A percentile compares a stretch with the other conserved stretches of the same genome.
phyloP scores from a whole-genome alignment of 2,797 vertebrate species.

The Cygnus olor region DNA sequence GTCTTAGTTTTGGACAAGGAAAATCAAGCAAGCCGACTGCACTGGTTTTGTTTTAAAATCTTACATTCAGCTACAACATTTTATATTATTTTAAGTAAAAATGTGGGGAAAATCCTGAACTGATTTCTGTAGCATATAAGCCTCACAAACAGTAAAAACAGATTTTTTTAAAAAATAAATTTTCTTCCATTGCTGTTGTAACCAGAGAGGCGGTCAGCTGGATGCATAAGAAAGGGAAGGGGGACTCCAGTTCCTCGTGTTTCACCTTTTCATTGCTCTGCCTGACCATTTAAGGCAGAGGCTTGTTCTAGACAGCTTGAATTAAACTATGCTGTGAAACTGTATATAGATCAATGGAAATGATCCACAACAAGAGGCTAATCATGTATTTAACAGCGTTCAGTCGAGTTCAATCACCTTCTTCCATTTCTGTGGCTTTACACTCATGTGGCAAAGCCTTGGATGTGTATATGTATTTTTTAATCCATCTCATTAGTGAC shows the following conservation, averaged over 20 bases:
- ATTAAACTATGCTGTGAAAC: conserved; percentile 81
- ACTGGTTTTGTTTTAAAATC: neutral
- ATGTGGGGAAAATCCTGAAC: neutral
- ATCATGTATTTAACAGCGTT: conserved; percentile 82
- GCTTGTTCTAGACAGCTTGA: conserved; percentile 83
- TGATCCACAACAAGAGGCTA: conserved; percentile 83
- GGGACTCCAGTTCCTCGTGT: conserved; percentile 41
- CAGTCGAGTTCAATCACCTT: conserved; percentile 79
- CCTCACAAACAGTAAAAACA: neutral
- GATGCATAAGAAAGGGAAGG: neutral
- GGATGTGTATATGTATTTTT: conserved; percentile 73
- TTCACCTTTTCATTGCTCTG: conserved; percentile 69
- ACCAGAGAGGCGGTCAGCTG: conserved; percentile 36
- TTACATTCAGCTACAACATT: neutral
- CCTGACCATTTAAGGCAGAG: conserved; percentile 72
- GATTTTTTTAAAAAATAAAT: neutral
- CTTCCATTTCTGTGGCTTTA: conserved; percentile 75
- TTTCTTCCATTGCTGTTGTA: conserved; percentile 48
- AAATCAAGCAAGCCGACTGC: neutral
- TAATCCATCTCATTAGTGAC: conserved; percentile 83
- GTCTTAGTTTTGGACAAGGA: neutral
- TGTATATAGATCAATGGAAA: conserved; percentile 85
- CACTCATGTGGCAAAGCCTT: conserved; percentile 72
- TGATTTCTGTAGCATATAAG: neutral
- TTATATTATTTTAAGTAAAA: conserved; percentile 9